Conservation (phyloP, 2,888 invertebrate genomes). For the Chrysina gloriosa region DNA sequence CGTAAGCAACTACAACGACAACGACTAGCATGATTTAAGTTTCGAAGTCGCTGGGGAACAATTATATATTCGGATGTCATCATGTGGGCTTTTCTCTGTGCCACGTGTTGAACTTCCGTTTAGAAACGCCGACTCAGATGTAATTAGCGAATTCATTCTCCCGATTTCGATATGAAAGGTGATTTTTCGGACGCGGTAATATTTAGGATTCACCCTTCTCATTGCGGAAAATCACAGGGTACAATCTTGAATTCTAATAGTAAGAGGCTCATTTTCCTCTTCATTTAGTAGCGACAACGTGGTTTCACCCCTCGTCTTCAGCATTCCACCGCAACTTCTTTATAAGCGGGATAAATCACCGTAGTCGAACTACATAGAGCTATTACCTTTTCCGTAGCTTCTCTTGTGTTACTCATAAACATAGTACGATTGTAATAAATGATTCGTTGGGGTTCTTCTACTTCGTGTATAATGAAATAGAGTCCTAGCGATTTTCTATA, state of each 20-base stretch:
- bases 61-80: constrained; percentile 12
- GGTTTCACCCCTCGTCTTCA: constrained; percentile 58
- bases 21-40: constrained; percentile 27
- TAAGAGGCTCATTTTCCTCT: constrained; percentile 63
- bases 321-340: constrained; percentile 62
- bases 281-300: constrained; percentile 64
- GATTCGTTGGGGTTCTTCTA: too few species aligned
- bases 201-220: not conserved
- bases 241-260: constrained; percentile 60
- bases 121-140: too few species aligned
- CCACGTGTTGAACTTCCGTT: constrained; percentile 14
- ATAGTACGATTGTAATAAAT: too few species aligned
- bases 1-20: constrained; percentile 17
- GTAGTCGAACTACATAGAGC: constrained; percentile 43
- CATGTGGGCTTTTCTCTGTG: not conserved
- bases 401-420: too few species aligned
- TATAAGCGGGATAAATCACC: constrained; percentile 64
- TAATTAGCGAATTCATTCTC: not conserved
- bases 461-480: too few species aligned
- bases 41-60: not conserved
- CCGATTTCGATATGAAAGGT: not conserved
- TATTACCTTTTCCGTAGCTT: too few species aligned
- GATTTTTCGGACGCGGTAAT: not conserved
- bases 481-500: too few species aligned
- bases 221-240: too few species aligned